Conservation (phyloP, 64 coral and sea anemone genomes). For the Pocillopora verrucosa region DNA sequence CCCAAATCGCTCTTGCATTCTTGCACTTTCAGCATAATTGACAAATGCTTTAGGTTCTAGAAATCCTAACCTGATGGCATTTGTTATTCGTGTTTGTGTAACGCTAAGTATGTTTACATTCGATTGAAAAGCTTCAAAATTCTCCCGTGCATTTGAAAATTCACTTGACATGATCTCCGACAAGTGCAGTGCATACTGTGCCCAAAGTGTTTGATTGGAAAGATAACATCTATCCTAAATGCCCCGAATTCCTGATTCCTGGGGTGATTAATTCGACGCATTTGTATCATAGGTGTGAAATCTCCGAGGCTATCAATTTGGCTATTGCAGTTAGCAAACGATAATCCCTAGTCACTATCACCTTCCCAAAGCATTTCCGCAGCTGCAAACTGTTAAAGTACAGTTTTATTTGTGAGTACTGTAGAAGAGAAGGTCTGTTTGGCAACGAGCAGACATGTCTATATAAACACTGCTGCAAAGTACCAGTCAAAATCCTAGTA, state of each 20-base stretch:
- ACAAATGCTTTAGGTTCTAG: neutral
- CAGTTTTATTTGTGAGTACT: too few relatives aligned
- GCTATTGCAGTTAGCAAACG: neutral
- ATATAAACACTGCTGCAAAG: too few relatives aligned
- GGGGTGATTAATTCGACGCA: neutral
- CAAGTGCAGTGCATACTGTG: neutral
- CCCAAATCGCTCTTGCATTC: neutral
- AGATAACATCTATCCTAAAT: neutral
- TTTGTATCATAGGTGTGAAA: neutral
- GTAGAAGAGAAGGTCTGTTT: too few relatives aligned
- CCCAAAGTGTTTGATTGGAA: neutral
- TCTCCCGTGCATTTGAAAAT: neutral
- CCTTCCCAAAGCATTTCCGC: neutral
- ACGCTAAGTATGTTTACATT: neutral
- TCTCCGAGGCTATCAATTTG: neutral
- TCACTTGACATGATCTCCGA: neutral
- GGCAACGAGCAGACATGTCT: too few relatives aligned
- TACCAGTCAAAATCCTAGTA: too few relatives aligned
- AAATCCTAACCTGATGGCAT: neutral
- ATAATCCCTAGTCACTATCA: neutral
- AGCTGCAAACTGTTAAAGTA: neutral
- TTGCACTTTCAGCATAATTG: neutral
- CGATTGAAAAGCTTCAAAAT: neutral
- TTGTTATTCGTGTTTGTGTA: neutral
- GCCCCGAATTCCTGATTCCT: neutral